These are phyloP conservation scores for Pseudomyrmex sp. DNA, from an alignment of 1,140 invertebrate species.

Conservation along the genomic window DNA sequence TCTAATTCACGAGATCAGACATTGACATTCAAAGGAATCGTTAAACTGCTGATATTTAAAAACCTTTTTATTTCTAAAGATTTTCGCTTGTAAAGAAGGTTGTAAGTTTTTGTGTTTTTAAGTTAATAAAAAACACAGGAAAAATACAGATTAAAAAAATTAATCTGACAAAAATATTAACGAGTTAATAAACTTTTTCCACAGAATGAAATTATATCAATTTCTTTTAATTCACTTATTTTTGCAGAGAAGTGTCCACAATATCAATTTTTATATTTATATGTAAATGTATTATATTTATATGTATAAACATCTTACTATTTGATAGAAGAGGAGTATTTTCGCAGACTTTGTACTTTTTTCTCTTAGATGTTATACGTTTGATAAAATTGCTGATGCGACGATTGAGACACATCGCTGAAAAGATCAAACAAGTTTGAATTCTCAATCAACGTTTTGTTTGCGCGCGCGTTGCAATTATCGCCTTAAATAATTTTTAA, in stretches of 20 bases:
- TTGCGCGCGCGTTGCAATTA: background rate
- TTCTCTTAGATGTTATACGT: slow-evolving; percentile 67
- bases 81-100: background rate
- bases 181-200: background rate
- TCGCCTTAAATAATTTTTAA: no score
- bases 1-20: slow-evolving; percentile 1
- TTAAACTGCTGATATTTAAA: background rate
- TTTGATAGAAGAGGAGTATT: slow-evolving; percentile 78
- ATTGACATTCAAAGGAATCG: background rate
- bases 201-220: slow-evolving; percentile 50
- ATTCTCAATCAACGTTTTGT: background rate
- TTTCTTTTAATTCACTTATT: slow-evolving; percentile 52
- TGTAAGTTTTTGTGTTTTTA: background rate
- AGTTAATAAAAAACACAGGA: background rate
- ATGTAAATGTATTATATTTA: slow-evolving; percentile 17
- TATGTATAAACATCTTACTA: slow-evolving; percentile 58
- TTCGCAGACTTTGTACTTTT: slow-evolving; percentile 78
- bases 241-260: slow-evolving; percentile 35
- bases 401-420: slow-evolving; percentile 83
- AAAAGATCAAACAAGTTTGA: slow-evolving; percentile 59
- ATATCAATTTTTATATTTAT: background rate
- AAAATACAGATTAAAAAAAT: no score
- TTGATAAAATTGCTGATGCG: slow-evolving; percentile 77
- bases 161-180: background rate
- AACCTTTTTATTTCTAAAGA: background rate